Evolutionary conservation across 2,113 vertebrate genomes (phyloP).

Genomic region (Callospermophilus lateralis): DNA sequence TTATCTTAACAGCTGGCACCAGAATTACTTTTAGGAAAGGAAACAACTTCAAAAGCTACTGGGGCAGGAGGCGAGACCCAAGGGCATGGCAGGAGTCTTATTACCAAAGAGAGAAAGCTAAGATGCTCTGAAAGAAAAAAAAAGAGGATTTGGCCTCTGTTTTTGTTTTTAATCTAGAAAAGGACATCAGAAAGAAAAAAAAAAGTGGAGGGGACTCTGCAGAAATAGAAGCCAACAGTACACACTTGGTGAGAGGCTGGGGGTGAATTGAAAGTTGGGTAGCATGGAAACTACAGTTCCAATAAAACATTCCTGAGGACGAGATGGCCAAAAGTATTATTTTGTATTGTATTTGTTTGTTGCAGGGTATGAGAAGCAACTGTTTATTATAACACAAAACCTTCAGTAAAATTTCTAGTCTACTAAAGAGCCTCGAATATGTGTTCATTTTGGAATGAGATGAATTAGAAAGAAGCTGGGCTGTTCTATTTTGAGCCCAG

Average conservation of each 20-base stretch:
- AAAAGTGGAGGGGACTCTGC: not conserved
- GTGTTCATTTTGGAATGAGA: not conserved
- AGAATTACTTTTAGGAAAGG: constrained; percentile 8
- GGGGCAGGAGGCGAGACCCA: not conserved
- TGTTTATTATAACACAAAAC: not conserved
- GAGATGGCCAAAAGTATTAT: not conserved
- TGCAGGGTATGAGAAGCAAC: not conserved
- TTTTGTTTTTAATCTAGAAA: constrained; percentile 34
- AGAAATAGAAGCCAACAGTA: not conserved
- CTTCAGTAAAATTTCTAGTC: not conserved
- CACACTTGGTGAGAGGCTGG: not conserved
- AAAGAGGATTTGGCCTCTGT: not conserved
- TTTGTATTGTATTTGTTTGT: not conserved
- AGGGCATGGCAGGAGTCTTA: not conserved
- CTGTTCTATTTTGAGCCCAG: not conserved
- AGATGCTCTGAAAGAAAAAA: not conserved
- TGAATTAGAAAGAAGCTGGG: not conserved
- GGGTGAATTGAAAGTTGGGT: not conserved
- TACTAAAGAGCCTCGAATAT: not conserved
- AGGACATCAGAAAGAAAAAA: not conserved
- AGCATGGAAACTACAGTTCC: not conserved
- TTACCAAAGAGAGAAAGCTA: not conserved
- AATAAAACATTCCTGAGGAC: not conserved
- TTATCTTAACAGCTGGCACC: not conserved
- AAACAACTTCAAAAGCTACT: not conserved